These are phyloP conservation scores for Solenopsis fugax DNA, from an alignment of 1,140 invertebrate species.

Conservation along the genomic window DNA sequence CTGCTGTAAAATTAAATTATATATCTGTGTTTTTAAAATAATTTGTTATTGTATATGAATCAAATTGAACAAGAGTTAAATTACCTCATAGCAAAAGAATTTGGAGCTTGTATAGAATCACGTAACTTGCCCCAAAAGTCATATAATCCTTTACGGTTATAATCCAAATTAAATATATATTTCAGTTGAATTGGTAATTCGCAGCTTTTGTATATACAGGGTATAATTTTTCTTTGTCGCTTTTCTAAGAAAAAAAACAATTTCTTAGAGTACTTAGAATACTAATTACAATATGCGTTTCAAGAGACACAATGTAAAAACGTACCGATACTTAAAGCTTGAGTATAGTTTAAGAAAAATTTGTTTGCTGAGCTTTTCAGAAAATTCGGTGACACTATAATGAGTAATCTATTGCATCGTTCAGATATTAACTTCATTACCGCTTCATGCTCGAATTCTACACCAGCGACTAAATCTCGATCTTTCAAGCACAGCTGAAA, in stretches of 20 bases:
- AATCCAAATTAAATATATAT: constrained; percentile 88
- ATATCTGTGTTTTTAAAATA: constrained; percentile 6
- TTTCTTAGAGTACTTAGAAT: constrained; percentile 18
- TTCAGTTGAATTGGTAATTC: constrained; percentile 88
- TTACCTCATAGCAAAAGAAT: background rate
- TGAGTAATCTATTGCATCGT: constrained; percentile 91
- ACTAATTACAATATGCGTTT: background rate
- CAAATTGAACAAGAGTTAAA: background rate
- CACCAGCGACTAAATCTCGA: constrained; percentile 89
- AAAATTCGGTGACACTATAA: constrained; percentile 91
- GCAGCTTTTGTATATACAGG: constrained; percentile 89
- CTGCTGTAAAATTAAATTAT: constrained; percentile 13
- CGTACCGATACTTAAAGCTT: constrained; percentile 91
- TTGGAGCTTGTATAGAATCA: constrained; percentile 83
- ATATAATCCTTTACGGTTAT: constrained; percentile 86
- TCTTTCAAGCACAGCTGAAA: constrained; percentile 90
- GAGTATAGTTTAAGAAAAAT: constrained; percentile 91
- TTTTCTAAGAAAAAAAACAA: constrained; percentile 83
- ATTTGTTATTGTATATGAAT: constrained; percentile 9
- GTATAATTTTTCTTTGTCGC: constrained; percentile 89
- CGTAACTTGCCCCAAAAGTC: constrained; percentile 89
- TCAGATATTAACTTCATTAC: constrained; percentile 91
- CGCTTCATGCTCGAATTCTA: constrained; percentile 90
- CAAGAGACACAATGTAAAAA: constrained; percentile 18
- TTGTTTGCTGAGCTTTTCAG: constrained; percentile 90